phyloP scores from a whole-genome alignment of 2,797 vertebrate species.

The Periophthalmus magnuspinnatus region DNA sequence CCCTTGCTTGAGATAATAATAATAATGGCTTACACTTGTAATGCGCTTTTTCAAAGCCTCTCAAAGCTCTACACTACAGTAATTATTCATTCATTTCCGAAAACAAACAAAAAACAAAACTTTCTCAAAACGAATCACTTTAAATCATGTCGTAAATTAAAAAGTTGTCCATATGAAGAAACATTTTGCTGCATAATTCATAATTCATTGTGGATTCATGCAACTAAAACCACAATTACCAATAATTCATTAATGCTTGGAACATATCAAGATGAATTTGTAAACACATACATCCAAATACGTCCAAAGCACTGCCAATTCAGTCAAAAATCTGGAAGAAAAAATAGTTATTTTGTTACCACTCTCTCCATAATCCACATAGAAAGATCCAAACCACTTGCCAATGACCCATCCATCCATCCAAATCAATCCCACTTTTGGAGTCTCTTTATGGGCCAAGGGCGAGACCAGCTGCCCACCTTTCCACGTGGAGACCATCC shows the following conservation, averaged over 20 bases:
- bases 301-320: neutral
- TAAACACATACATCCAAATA: neutral
- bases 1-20: too few species aligned
- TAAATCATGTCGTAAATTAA: neutral
- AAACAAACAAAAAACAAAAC: too few species aligned
- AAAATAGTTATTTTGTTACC: neutral
- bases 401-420: conserved; percentile 47
- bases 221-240: neutral
- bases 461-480: conserved; percentile 26
- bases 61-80: too few species aligned
- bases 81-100: too few species aligned
- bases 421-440: conserved; percentile 49
- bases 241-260: too few species aligned
- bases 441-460: conserved; percentile 33
- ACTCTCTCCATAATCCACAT: conserved; percentile 2
- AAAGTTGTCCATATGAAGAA: neutral
- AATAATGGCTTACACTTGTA: too few species aligned
- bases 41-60: too few species aligned
- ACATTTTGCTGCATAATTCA: neutral
- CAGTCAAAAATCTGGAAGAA: neutral
- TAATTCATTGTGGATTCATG: neutral
- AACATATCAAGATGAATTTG: neutral
- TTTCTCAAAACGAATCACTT: neutral
- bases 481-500: conserved; percentile 17
- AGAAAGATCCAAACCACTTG: conserved; percentile 36